Evolutionary conservation across 2,797 vertebrate species (phyloP), one percentile per base, ranked within the genome.

Genomic region (Rhinogobio ventralis): DNA sequence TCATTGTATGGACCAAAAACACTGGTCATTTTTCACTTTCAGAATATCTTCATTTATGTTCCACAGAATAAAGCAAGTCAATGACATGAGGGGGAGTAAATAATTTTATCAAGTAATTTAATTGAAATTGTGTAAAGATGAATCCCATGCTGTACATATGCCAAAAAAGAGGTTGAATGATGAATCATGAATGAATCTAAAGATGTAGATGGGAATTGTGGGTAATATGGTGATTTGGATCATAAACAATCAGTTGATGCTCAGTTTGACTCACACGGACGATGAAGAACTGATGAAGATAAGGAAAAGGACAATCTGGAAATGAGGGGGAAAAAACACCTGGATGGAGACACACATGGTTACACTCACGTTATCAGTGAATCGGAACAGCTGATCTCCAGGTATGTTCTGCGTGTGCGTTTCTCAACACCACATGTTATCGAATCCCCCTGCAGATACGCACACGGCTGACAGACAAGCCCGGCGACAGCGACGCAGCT

Each of bases 331-430:
- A 17, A 74, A 17, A 19, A 75, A 64, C 23, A 55, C 25, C 13
- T 81, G 69, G 53, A 53, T 64, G 15, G 66, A 55, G 46, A 67
- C 53, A 83, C 81, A 78, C 30, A 74, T 64, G 28, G 57, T n/a
- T 30, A 51, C 84, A 89, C 88, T 89, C 49, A 89, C 88, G n/a
- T 77, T 82, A 77, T 86, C 84, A 39, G 68, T 73, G 55, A 62
- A 71, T 87, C 15, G 53, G 86, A 60, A 39, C 73, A 83, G 79
- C 81, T 76, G 77, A 87, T 73, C 79, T 79, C 66, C 84, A 51
- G 82, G 77, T 81, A 85, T 88, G 85, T 60, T 77, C 55, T 28
- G 51, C 36, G 51, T 68, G 57, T 42, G 75, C 13, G 60, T 66
- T 79, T 79, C 81, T 88, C 76, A 88, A 36, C 79, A 88, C 46